Percentiles rank a stretch among this genome's conserved stretches.
These are phyloP conservation scores for Alosa alosa DNA, from an alignment of 2,113 vertebrate genomes.

Conservation along the genomic window DNA sequence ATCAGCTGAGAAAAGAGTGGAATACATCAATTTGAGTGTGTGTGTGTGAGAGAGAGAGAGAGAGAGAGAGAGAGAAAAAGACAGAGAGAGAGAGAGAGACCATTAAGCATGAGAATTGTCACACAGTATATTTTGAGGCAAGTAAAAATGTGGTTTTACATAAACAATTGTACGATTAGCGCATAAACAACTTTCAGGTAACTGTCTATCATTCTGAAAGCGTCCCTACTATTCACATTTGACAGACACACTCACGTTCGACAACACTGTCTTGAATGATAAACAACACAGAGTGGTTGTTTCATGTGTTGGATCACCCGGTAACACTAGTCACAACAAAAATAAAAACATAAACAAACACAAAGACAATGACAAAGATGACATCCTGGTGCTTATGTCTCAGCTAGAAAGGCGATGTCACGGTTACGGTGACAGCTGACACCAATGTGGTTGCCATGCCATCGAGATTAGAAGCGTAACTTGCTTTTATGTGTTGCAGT, in stretches of 20 bases:
- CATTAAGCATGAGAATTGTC: background rate
- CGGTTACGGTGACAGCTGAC: background rate
- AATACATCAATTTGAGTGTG: constrained; percentile 27
- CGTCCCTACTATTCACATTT: background rate
- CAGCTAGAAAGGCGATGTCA: background rate
- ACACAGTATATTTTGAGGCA: background rate
- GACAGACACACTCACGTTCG: background rate
- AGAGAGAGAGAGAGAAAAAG: background rate
- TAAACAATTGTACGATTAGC: background rate
- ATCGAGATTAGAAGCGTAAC: background rate
- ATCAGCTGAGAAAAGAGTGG: constrained; percentile 55
- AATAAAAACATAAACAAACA: background rate
- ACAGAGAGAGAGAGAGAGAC: background rate
- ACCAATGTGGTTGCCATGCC: background rate
- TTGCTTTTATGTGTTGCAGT: background rate
- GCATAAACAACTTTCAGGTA: background rate
- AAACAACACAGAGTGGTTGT: background rate
- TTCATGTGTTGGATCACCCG: background rate
- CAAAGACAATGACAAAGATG: background rate
- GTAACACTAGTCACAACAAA: background rate
- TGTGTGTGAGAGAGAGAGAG: background rate
- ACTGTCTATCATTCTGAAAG: background rate
- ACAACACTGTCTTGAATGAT: background rate
- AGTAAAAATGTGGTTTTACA: background rate
- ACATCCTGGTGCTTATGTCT: background rate